These are phyloP conservation scores for Hycleus cichorii DNA, from an alignment of 1,140 invertebrate genomes.

Conservation along the genomic window DNA sequence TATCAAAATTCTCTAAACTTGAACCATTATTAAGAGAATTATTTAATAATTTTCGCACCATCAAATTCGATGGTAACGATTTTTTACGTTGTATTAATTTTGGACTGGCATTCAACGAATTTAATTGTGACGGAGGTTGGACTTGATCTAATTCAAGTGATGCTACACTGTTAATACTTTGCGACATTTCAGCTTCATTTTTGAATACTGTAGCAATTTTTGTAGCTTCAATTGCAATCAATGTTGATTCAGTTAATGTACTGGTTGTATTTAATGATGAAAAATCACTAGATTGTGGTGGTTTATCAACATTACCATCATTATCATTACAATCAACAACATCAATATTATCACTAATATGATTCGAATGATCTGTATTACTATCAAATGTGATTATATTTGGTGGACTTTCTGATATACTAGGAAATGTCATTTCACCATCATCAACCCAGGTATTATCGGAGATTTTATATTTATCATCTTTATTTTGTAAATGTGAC, in stretches of 20 bases:
- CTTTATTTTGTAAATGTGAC: conserved; percentile 39
- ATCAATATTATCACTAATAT: conserved; percentile 23
- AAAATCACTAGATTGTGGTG: conserved; percentile 32
- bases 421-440: conserved; percentile 70
- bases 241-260: conserved; percentile 55
- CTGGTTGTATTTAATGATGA: conserved; percentile 33
- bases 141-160: conserved; percentile 65
- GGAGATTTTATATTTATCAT: conserved; percentile 26
- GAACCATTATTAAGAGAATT: conserved; percentile 50
- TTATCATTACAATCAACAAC: conserved; percentile 22
- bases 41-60: conserved; percentile 60
- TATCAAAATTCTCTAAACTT: conserved; percentile 46
- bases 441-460: conserved; percentile 66
- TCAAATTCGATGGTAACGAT: conserved; percentile 57
- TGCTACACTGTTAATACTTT: conserved; percentile 48
- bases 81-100: conserved; percentile 49
- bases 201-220: conserved; percentile 58
- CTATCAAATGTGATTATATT: conserved; percentile 60
- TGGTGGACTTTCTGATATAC: conserved; percentile 65
- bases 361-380: conserved; percentile 43
- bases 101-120: conserved; percentile 47
- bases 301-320: conserved; percentile 14
- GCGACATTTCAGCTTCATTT: conserved; percentile 53
- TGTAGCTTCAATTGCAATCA: conserved; percentile 66
- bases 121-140: conserved; percentile 68